Conservation (phyloP, 2,797 vertebrate species). For the Myioborus miniatus region DNA sequence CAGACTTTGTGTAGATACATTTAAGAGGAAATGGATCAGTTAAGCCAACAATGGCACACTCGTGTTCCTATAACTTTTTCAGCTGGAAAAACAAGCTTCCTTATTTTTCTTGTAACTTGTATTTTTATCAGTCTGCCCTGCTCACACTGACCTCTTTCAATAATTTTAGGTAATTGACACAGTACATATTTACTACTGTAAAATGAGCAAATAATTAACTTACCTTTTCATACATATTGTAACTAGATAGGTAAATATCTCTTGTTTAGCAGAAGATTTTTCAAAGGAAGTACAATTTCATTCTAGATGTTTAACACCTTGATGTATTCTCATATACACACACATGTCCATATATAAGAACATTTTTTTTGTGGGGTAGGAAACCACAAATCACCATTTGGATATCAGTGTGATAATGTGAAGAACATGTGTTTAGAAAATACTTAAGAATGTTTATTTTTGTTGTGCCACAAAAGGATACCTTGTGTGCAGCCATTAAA, state of each 20-base stretch:
- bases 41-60: background rate
- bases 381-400: background rate
- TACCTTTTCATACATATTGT: background rate
- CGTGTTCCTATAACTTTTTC: background rate
- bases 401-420: background rate
- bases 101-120: background rate
- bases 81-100: background rate
- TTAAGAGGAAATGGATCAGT: background rate
- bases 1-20: background rate
- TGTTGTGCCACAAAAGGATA: background rate
- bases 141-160: background rate
- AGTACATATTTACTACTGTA: background rate
- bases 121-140: background rate
- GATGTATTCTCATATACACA: background rate
- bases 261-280: background rate
- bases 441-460: background rate
- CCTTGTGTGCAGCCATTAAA: background rate
- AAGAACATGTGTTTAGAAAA: background rate
- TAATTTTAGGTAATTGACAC: background rate
- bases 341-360: background rate
- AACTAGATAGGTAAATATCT: background rate
- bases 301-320: background rate
- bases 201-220: background rate
- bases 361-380: background rate
- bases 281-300: background rate